phyloP scores from a whole-genome alignment of 2,888 invertebrate species.

The Neoascia interrupta region DNA sequence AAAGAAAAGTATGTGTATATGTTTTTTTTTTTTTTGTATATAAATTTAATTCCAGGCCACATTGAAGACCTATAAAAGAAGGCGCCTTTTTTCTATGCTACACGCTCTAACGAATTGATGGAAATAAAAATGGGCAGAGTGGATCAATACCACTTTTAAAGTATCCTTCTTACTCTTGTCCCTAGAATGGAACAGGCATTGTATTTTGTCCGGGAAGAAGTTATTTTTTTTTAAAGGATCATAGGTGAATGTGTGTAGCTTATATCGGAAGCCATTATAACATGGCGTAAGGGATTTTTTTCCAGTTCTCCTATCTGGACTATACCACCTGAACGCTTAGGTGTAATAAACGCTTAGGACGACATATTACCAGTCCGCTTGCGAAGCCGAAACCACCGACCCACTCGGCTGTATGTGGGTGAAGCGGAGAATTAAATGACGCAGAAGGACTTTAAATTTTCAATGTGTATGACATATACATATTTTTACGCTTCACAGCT shows the following conservation, averaged over 20 bases:
- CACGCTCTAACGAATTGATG: conserved; percentile 4
- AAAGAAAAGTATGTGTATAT: too few relatives aligned
- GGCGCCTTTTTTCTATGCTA: neutral
- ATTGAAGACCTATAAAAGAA: too few relatives aligned
- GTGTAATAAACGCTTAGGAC: conserved; percentile 9
- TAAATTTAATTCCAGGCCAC: conserved; percentile 10
- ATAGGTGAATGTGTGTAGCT: conserved; percentile 13
- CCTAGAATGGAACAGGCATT: conserved; percentile 2
- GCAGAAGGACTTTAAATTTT: conserved; percentile 56
- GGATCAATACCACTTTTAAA: conserved; percentile 20
- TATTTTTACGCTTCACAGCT: conserved; percentile 22
- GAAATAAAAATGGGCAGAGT: conserved; percentile 24
- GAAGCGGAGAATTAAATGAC: conserved; percentile 57
- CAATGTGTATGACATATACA: conserved; percentile 13
- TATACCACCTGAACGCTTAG: conserved; percentile 2
- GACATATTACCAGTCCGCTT: conserved; percentile 3
- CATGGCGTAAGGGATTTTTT: conserved; percentile 30
- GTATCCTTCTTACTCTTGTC: neutral
- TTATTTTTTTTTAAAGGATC: conserved; percentile 31
- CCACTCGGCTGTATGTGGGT: neutral
- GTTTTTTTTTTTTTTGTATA: too few relatives aligned
- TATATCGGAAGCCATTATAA: conserved; percentile 27
- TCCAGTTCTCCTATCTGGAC: neutral
- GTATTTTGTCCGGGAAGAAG: conserved; percentile 20
- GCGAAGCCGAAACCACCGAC: too few relatives aligned